phyloP scores from a whole-genome alignment of 2,113 vertebrate genomes.

The Willisornis vidua region DNA sequence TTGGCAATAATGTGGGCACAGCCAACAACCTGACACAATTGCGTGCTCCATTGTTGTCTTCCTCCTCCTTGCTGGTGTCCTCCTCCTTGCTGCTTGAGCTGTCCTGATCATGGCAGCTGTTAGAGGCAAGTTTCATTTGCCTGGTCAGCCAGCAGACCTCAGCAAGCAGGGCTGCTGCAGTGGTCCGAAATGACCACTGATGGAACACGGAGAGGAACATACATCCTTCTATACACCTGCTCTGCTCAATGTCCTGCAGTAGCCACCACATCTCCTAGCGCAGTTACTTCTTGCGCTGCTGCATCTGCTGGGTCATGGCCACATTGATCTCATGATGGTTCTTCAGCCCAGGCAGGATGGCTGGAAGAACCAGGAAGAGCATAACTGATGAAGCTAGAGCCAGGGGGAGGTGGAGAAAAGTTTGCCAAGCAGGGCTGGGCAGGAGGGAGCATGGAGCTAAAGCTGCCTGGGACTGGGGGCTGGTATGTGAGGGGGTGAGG shows the following conservation, averaged over 20 bases:
- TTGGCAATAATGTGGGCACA: background rate
- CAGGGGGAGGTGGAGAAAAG: background rate
- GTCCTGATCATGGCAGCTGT: background rate
- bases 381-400: background rate
- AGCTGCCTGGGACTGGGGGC: background rate
- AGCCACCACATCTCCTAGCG: background rate
- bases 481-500: background rate
- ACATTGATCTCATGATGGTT: rapidly evolving
- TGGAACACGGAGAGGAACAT: background rate
- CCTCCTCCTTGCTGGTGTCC: background rate
- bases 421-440: background rate
- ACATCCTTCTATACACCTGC: background rate
- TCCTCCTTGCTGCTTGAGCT: background rate
- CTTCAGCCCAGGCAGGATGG: background rate
- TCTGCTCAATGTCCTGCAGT: background rate
- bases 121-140: background rate
- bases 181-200: background rate
- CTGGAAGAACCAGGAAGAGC: background rate
- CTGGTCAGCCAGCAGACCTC: background rate
- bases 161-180: background rate
- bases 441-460: background rate
- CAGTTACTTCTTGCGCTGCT: rapidly evolving
- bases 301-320: background rate
- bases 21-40: background rate
- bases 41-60: background rate